phyloP scores from a whole-genome alignment of 2,888 invertebrate genomes.

The Eulithis prunata region DNA sequence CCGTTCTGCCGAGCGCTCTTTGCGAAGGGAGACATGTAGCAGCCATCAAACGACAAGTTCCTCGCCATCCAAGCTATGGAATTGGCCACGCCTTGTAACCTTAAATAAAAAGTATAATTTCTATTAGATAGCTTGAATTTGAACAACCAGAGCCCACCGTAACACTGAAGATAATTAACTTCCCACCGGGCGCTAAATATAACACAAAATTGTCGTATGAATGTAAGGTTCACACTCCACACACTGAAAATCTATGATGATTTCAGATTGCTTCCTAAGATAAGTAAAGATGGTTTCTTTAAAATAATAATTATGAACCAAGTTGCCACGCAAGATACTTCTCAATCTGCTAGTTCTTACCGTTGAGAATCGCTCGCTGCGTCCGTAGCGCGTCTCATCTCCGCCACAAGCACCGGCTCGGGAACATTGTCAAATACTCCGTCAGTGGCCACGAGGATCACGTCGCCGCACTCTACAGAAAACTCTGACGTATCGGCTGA shows the following conservation, averaged over 20 bases:
- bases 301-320: too few relatives aligned
- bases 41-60: slow-evolving; percentile 96
- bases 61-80: slow-evolving; percentile 98
- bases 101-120: background rate
- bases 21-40: slow-evolving; percentile 98
- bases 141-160: too few relatives aligned
- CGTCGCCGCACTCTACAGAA: slow-evolving; percentile 95
- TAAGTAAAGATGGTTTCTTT: too few relatives aligned
- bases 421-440: slow-evolving; percentile 99
- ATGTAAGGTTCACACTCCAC: too few relatives aligned
- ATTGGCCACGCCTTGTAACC: slow-evolving; percentile 95
- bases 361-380: slow-evolving; percentile 85
- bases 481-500: slow-evolving; percentile 95
- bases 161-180: too few relatives aligned
- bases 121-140: background rate
- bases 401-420: slow-evolving; percentile 93
- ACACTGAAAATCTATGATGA: too few relatives aligned
- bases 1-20: slow-evolving; percentile 96
- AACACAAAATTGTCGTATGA: too few relatives aligned
- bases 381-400: slow-evolving; percentile 87
- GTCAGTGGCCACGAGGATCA: slow-evolving; percentile 97
- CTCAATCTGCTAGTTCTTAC: slow-evolving; percentile 8
- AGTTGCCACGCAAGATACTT: background rate
- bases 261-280: too few relatives aligned
- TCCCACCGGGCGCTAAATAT: too few relatives aligned